These are phyloP conservation scores for Panthera leo DNA, from an alignment of 2,113 vertebrate genomes.

Conservation along the genomic window DNA sequence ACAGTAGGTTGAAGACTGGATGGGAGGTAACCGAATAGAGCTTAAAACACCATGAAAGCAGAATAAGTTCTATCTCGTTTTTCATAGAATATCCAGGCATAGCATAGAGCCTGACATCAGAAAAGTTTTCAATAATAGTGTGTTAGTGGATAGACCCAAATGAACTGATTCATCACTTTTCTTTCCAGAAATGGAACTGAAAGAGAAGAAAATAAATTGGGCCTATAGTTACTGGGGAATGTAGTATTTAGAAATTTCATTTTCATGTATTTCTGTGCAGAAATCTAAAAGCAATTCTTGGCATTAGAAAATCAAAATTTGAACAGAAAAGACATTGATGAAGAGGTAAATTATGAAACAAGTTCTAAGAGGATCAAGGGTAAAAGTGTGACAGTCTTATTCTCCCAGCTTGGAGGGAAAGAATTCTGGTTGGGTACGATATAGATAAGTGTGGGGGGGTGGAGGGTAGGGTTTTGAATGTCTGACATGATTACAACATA, in stretches of 20 bases:
- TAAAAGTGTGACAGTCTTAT: not conserved
- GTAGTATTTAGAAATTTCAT: constrained; percentile 1
- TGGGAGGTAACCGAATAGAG: not conserved
- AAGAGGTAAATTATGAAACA: not conserved
- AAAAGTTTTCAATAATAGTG: not conserved
- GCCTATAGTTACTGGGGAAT: not conserved
- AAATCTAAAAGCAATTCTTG: not conserved
- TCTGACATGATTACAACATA: not conserved
- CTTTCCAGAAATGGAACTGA: not conserved
- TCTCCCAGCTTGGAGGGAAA: not conserved
- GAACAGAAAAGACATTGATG: not conserved
- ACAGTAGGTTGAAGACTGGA: not conserved
- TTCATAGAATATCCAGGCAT: not conserved
- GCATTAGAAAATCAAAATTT: not conserved
- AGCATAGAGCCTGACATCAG: not conserved
- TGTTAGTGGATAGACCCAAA: not conserved
- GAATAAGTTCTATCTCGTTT: not conserved
- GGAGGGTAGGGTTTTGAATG: not conserved
- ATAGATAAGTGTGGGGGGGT: not conserved
- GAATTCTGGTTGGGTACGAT: not conserved
- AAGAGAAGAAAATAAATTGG: not conserved
- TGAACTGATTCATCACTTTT: not conserved
- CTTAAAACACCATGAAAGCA: not conserved
- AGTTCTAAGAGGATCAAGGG: not conserved
- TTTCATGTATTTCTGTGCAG: not conserved